A percentile compares a stretch with the other conserved stretches of the same genome.
These are phyloP conservation scores for Microtus richardsoni DNA, from an alignment of 2,113 vertebrate species.

Conservation along the genomic window DNA sequence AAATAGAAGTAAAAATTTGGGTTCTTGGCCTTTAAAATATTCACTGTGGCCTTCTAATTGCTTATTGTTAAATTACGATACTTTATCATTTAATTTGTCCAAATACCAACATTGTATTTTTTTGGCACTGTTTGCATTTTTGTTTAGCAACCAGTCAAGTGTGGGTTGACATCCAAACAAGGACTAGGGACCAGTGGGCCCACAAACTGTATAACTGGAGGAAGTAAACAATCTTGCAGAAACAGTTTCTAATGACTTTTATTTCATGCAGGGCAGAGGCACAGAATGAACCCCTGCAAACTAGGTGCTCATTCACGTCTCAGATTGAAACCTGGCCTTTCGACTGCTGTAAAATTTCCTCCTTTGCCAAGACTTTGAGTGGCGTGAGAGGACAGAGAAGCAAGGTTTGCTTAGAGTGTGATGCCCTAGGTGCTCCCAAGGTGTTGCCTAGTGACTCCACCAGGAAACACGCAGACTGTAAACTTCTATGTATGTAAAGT, in stretches of 20 bases:
- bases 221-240: slow-evolving; percentile 7
- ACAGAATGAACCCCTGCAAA: slow-evolving; percentile 53
- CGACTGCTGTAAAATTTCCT: slow-evolving; percentile 32
- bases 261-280: slow-evolving; percentile 46
- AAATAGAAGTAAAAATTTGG: slow-evolving; percentile 30
- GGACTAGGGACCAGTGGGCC: slow-evolving; percentile 40
- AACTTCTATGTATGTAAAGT: neutral
- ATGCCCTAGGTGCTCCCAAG: neutral
- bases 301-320: neutral
- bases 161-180: slow-evolving; percentile 64
- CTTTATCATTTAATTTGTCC: slow-evolving; percentile 66
- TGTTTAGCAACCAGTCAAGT: slow-evolving; percentile 66
- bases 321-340: slow-evolving; percentile 11
- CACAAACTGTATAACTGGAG: slow-evolving; percentile 25
- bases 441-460: neutral
- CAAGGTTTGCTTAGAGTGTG: neutral
- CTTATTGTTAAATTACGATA: slow-evolving; percentile 67
- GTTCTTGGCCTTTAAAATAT: slow-evolving; percentile 34
- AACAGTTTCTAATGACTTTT: slow-evolving; percentile 51
- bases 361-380: slow-evolving; percentile 58
- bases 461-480: neutral
- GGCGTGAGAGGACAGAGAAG: neutral
- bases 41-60: slow-evolving; percentile 64
- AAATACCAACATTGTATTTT: slow-evolving; percentile 59
- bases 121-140: slow-evolving; percentile 62